Base-by-base conservation (phyloP, 2,113 vertebrate species). In the Cebus imitator region DNA sequence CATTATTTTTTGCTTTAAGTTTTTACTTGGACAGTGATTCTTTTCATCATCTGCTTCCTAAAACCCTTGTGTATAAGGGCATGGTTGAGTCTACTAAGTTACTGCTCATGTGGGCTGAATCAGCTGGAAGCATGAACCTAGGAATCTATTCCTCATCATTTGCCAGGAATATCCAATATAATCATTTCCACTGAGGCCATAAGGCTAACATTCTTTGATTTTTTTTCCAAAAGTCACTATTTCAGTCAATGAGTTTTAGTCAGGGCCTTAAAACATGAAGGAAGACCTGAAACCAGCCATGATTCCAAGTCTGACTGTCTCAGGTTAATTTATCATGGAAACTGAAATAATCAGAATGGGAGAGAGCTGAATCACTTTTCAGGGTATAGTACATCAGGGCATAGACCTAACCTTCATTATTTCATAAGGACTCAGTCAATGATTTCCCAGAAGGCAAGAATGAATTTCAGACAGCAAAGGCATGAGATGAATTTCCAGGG, bases 251-350 rank as follows among this genome's bases (percentile, higher is more conserved):
- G 35, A 16, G 16, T 6, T 73, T 30, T 52, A 27, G 14, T 23
- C n/a, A 58, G n/a, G 50, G 30, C 27, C 12, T 57, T 30, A 8
- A 70, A 78, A 70, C 57, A 43, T 89, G 25, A 84, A 84, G 30
- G 16, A 58, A 84, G 25, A 80, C 3, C 50, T 58, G 40, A 87
- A 70, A 57, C 35, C 9, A 83, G 78, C 32, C 30, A 8, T 70
- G 58, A 50, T 84, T 88, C 52, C 21, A 92, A n/a, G 1, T 52
- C 79, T 58, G 57, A 68, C 48, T 68, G 21, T 57, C 48, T 68
- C 23, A 21, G 48, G 50, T 89, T 57, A 61, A 58, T 89, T 96
- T 93, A 78, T 93, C 58, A 75, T 17, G 81, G 87, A 85, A 81
- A 81, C 27, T 12, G 43, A 82, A 45, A 83, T 82, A 83, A 89